Evolutionary conservation across 2,888 invertebrate genomes (phyloP).

Genomic region (Andrena trimmerana): DNA sequence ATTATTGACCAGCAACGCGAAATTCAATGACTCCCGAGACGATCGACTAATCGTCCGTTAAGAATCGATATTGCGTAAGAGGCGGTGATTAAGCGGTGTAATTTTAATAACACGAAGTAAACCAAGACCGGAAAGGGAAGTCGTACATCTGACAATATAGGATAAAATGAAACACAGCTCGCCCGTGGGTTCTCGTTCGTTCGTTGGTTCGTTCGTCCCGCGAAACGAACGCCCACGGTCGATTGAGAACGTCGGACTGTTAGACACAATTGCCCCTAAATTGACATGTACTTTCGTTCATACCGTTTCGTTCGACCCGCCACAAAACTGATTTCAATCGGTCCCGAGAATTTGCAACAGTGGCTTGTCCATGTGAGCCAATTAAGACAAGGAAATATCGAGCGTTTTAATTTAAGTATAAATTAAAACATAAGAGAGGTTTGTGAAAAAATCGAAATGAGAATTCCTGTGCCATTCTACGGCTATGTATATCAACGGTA

Average conservation of each 20-base stretch:
- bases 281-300: constrained; percentile 48
- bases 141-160: constrained; percentile 35
- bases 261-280: constrained; percentile 57
- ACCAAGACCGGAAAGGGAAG: constrained; percentile 56
- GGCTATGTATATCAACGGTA: too few species aligned
- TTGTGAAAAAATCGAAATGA: too few species aligned
- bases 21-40: constrained; percentile 2
- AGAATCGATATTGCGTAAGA: not conserved
- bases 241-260: constrained; percentile 50
- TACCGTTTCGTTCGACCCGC: constrained; percentile 32
- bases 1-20: not conserved
- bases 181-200: constrained; percentile 31
- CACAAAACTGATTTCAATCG: not conserved
- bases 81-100: not conserved
- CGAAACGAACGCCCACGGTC: constrained; percentile 53
- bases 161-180: constrained; percentile 48
- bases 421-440: not conserved
- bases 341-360: not conserved
- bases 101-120: constrained; percentile 10
- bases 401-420: not conserved
- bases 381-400: not conserved
- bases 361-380: not conserved
- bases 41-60: not conserved
- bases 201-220: constrained; percentile 40
- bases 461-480: too few species aligned